phyloP scores from a whole-genome alignment of 2,888 invertebrate genomes.

The Drosophila helvetica region DNA sequence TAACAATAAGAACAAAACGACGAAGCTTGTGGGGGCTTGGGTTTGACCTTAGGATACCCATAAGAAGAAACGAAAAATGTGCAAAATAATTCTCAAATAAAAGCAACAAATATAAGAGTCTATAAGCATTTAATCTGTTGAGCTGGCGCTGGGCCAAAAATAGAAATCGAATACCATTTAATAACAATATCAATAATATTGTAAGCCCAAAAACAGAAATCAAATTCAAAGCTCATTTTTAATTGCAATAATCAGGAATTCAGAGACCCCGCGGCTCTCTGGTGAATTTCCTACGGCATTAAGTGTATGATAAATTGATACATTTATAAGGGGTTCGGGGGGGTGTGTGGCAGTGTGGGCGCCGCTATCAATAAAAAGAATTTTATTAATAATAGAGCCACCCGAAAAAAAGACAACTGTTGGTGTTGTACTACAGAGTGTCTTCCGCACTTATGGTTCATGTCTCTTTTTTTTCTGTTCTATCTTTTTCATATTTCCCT shows the following conservation, averaged over 20 bases:
- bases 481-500: constrained; percentile 38
- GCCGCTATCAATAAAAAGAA: constrained; percentile 63
- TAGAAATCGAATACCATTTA: constrained; percentile 41
- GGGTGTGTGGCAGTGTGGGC: constrained; percentile 30
- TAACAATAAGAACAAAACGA: constrained; percentile 23
- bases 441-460: constrained; percentile 31
- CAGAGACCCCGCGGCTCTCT: constrained; percentile 30
- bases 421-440: constrained; percentile 9
- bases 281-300: constrained; percentile 50
- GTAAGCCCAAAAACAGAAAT: constrained; percentile 41
- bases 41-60: constrained; percentile 40
- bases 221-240: constrained; percentile 53
- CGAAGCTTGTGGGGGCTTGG: constrained; percentile 20
- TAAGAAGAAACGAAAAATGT: constrained; percentile 32
- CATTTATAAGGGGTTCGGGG: constrained; percentile 7
- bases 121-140: constrained; percentile 21
- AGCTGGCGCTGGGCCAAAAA: constrained; percentile 38
- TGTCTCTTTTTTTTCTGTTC: constrained; percentile 14
- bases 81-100: constrained; percentile 5
- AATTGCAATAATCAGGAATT: constrained; percentile 73
- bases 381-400: constrained; percentile 39
- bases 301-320: constrained; percentile 62
- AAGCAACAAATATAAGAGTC: constrained; percentile 10
- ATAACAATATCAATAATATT: constrained; percentile 49
- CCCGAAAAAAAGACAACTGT: constrained; percentile 15